phyloP scores from a whole-genome alignment of 35 echinoderm and acorn worm species.

The Apostichopus japonicus region DNA sequence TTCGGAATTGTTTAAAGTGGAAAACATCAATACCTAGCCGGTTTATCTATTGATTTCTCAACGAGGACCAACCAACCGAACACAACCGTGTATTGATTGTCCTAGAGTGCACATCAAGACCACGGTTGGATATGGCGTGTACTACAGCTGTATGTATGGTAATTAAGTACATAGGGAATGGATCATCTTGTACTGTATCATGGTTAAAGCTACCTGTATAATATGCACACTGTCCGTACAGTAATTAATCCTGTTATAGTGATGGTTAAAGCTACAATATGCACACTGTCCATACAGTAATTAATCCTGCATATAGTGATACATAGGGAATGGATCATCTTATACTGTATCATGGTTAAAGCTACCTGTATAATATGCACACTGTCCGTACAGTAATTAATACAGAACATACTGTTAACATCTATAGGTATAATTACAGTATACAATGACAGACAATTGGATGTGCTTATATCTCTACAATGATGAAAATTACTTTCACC shows the following conservation, averaged over 20 bases:
- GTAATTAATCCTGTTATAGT: too few species aligned
- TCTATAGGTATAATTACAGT: too few species aligned
- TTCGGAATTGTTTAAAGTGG: constrained; percentile 1
- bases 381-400: too few species aligned
- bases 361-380: too few species aligned
- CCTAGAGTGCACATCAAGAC: neutral
- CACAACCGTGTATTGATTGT: neutral
- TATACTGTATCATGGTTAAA: neutral
- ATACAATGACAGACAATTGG: too few species aligned
- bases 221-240: too few species aligned
- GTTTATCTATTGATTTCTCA: neutral
- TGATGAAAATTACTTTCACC: too few species aligned
- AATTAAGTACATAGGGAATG: neutral
- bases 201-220: neutral
- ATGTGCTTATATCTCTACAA: too few species aligned
- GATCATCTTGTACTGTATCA: neutral
- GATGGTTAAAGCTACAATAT: too few species aligned
- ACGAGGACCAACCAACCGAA: neutral
- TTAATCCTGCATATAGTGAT: too few species aligned
- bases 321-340: neutral
- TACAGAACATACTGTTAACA: too few species aligned
- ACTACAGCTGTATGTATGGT: neutral
- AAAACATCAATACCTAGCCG: neutral
- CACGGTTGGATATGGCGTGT: neutral
- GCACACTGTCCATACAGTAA: neutral